phyloP scores from a whole-genome alignment of 2,797 vertebrate genomes.

The Poecilia picta region DNA sequence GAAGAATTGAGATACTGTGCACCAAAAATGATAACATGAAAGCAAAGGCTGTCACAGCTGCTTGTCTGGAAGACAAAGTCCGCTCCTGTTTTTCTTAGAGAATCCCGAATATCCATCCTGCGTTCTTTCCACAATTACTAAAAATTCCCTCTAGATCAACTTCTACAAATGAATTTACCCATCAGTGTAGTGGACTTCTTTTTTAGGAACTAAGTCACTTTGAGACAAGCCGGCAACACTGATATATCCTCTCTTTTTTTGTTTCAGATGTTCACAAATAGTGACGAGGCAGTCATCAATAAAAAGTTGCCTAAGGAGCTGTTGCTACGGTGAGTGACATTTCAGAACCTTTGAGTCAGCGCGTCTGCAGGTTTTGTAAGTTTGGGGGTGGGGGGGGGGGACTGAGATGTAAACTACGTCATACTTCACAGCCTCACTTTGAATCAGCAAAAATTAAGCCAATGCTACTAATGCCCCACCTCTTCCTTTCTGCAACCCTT shows the following conservation, averaged over 20 bases:
- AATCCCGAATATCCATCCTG: conserved; percentile 21
- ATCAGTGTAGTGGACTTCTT: conserved; percentile 15
- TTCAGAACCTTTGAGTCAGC: conserved; percentile 25
- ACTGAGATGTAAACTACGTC: conserved; percentile 22
- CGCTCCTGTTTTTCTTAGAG: conserved; percentile 14
- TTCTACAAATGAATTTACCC: conserved; percentile 47
- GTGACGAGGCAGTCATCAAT: conserved; percentile 96
- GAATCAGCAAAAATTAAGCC: conserved; percentile 19
- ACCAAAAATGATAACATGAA: conserved; percentile 19
- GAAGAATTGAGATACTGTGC: conserved; percentile 7
- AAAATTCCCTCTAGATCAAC: conserved; percentile 41
- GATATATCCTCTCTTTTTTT: conserved; percentile 31
- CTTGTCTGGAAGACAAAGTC: conserved; percentile 35
- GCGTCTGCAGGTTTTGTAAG: neutral
- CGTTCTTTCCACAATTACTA: conserved; percentile 20
- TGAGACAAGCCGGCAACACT: conserved; percentile 21
- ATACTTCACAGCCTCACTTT: conserved; percentile 2
- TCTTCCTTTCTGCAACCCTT: neutral
- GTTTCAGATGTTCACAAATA: conserved; percentile 98
- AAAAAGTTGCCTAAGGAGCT: conserved; percentile 99
- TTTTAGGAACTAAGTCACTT: neutral
- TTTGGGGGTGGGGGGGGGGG: neutral
- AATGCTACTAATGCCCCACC: conserved; percentile 1
- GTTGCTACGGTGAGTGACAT: conserved; percentile 89
- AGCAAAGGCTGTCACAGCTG: conserved; percentile 5